Conservation (phyloP, 2,113 vertebrate genomes). For the Nicator chloris region DNA sequence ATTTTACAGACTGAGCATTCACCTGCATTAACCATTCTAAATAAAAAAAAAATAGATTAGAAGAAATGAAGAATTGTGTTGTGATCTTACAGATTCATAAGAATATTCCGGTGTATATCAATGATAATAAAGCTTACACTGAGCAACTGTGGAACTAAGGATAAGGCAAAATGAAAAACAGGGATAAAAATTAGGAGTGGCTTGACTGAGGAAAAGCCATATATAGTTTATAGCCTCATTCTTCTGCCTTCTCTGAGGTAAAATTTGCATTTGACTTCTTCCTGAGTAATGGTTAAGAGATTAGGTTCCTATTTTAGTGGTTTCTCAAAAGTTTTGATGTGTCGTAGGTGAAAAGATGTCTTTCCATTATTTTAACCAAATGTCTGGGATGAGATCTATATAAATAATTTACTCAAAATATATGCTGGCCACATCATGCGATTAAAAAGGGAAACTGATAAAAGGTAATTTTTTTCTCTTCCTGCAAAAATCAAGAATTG, state of each 20-base stretch:
- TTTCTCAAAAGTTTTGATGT: background rate
- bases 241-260: background rate
- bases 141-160: background rate
- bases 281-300: background rate
- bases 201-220: background rate
- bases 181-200: background rate
- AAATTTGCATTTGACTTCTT: background rate
- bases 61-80: background rate
- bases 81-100: background rate
- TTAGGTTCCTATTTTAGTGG: background rate
- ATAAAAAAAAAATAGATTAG: background rate
- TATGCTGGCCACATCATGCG: background rate
- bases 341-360: background rate
- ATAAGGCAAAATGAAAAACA: background rate
- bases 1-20: background rate
- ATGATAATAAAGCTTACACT: background rate
- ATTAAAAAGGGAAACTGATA: background rate
- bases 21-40: background rate
- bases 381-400: background rate
- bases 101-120: background rate
- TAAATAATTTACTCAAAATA: background rate
- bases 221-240: background rate
- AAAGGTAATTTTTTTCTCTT: background rate
- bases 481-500: conserved; percentile 4
- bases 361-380: background rate